Percentiles rank a stretch among this genome's conserved stretches.
These are phyloP conservation scores for Scaptomyza flava DNA, from an alignment of 2,888 invertebrate species.

Conservation along the genomic window DNA sequence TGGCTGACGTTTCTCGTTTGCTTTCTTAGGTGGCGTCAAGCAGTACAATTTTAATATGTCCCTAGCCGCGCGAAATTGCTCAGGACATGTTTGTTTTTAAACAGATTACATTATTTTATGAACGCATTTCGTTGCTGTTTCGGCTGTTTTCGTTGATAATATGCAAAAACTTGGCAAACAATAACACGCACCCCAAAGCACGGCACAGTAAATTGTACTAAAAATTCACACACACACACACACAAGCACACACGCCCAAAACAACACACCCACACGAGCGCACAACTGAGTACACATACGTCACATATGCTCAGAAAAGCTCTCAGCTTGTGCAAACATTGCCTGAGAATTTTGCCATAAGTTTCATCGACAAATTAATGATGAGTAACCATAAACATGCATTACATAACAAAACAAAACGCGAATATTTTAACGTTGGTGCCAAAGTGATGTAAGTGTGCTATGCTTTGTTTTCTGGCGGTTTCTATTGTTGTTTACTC, in stretches of 20 bases:
- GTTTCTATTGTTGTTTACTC: constrained; percentile 48
- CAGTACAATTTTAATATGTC: constrained; percentile 74
- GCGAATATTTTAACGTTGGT: constrained; percentile 48
- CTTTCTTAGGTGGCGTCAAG: constrained; percentile 64
- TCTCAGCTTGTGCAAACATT: constrained; percentile 69
- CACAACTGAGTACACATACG: constrained; percentile 2
- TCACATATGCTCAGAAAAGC: constrained; percentile 39
- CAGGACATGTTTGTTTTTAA: constrained; percentile 79
- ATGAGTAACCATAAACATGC: constrained; percentile 77
- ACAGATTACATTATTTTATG: constrained; percentile 79
- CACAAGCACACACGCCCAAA: constrained; percentile 24
- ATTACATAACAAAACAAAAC: constrained; percentile 77
- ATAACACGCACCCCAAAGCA: constrained; percentile 72
- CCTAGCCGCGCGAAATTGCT: constrained; percentile 79
- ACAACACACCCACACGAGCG: constrained; percentile 37
- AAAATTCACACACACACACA: constrained; percentile 51
- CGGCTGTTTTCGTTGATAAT: constrained; percentile 68
- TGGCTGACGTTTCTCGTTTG: constrained; percentile 59
- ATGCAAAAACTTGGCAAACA: constrained; percentile 80
- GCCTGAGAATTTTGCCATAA: constrained; percentile 78
- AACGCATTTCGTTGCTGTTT: constrained; percentile 66
- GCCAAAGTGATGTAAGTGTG: constrained; percentile 7
- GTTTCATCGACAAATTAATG: constrained; percentile 80
- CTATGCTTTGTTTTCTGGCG: constrained; percentile 36
- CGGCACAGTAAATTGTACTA: constrained; percentile 60